These are phyloP conservation scores for Eupithecia pulchellata DNA, from an alignment of 2,888 invertebrate species.

Conservation along the genomic window DNA sequence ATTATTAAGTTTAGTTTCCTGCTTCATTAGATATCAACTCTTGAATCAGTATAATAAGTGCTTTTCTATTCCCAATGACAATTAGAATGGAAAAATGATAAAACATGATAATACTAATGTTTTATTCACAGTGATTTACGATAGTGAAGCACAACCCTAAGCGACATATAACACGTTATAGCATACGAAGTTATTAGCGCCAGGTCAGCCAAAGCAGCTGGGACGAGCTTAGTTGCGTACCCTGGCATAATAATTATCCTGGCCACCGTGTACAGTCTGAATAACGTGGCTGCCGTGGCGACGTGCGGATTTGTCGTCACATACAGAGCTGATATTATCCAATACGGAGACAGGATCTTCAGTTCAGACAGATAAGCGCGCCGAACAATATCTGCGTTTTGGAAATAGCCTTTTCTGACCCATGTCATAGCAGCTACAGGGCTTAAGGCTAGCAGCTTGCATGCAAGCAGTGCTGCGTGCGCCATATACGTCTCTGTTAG, in stretches of 20 bases:
- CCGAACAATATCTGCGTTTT: conserved; percentile 54
- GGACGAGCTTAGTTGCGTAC: conserved; percentile 55
- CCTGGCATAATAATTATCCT: conserved; percentile 58
- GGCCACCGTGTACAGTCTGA: conserved; percentile 55
- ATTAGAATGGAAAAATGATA: neutral
- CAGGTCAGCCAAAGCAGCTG: conserved; percentile 56
- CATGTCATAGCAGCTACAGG: conserved; percentile 64
- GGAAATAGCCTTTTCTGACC: conserved; percentile 60
- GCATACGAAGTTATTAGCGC: conserved; percentile 59
- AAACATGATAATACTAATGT: neutral
- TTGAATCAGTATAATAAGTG: too few species aligned
- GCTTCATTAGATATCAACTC: neutral
- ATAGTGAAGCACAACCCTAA: neutral
- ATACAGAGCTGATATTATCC: conserved; percentile 65
- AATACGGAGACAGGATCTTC: conserved; percentile 66
- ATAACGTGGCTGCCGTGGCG: conserved; percentile 51
- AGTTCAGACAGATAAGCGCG: conserved; percentile 66
- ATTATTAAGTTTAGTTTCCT: neutral
- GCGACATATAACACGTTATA: conserved; percentile 63
- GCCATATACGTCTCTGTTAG: conserved; percentile 62
- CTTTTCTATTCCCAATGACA: too few species aligned
- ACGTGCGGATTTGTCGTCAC: conserved; percentile 55
- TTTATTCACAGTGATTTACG: neutral
- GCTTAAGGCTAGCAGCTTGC: conserved; percentile 60
- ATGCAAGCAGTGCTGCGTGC: conserved; percentile 61